phyloP scores from a whole-genome alignment of 2,797 vertebrate species.

The Chaunax sp. region DNA sequence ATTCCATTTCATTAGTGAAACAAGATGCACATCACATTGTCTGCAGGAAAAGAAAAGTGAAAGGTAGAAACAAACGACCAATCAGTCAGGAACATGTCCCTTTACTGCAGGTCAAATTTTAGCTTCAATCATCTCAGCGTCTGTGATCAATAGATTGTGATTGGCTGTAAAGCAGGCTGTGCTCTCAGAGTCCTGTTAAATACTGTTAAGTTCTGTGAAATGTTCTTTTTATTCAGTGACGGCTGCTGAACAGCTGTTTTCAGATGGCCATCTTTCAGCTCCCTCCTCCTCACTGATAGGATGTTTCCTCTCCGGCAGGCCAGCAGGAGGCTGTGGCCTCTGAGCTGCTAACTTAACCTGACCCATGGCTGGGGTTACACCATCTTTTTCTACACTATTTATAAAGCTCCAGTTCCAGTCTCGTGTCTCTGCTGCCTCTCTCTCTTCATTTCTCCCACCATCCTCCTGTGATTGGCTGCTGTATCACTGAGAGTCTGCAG shows the following conservation, averaged over 20 bases:
- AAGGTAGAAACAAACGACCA: too few species aligned
- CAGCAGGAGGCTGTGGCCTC: conserved; percentile 64
- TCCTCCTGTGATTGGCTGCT: conserved; percentile 21
- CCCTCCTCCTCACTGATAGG: conserved; percentile 28
- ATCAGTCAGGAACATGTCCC: too few species aligned
- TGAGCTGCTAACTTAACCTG: conserved; percentile 63
- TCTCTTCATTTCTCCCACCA: too few species aligned
- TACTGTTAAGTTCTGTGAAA: neutral
- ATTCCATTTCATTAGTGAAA: too few species aligned
- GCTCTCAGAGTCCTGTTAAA: neutral
- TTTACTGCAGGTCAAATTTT: too few species aligned
- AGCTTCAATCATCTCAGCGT: too few species aligned
- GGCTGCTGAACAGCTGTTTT: conserved; percentile 30
- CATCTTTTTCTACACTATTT: conserved; percentile 80
- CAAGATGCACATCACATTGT: too few species aligned
- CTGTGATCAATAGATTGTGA: too few species aligned
- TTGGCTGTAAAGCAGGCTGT: too few species aligned
- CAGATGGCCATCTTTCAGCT: too few species aligned
- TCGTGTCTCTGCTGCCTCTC: conserved; percentile 40
- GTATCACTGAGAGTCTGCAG: neutral
- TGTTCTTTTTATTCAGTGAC: neutral
- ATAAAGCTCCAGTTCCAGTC: conserved; percentile 62
- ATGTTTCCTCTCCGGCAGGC: conserved; percentile 51
- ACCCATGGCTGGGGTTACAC: conserved; percentile 47
- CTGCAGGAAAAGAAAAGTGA: too few species aligned